These are phyloP conservation scores for Myrmecophaga tridactyla DNA, from an alignment of 2,113 vertebrate species.

Conservation along the genomic window DNA sequence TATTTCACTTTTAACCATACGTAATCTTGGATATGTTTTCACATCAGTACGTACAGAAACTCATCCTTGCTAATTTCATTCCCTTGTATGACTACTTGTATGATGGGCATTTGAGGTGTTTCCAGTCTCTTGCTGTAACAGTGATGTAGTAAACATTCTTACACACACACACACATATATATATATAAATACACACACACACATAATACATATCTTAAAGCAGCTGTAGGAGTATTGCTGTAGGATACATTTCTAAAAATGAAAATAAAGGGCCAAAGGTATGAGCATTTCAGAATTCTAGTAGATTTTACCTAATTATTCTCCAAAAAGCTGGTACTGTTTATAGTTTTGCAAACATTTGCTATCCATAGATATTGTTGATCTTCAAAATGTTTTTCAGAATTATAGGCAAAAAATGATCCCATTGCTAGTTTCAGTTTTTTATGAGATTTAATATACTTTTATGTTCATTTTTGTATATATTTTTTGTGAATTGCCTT, in stretches of 20 bases:
- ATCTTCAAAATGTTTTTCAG: not conserved
- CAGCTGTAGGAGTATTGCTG: not conserved
- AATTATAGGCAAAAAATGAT: no score
- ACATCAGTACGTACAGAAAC: not conserved
- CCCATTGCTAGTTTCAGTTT: no score
- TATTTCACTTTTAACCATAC: not conserved
- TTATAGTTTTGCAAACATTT: not conserved
- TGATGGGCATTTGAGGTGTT: not conserved
- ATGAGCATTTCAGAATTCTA: not conserved
- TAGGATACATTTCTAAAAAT: not conserved
- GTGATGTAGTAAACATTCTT: not conserved
- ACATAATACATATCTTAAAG: no score
- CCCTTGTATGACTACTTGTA: not conserved
- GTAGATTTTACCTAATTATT: not conserved
- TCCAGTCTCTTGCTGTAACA: not conserved
- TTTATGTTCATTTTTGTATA: no score
- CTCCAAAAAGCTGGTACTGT: not conserved
- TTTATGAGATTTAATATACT: no score
- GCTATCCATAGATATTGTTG: not conserved
- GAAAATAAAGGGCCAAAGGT: not conserved
- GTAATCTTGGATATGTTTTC: not conserved
- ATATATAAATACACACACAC: no score
- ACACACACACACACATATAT: no score
- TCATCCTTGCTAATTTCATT: not conserved
- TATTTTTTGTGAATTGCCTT: no score